A percentile compares a stretch with the other conserved stretches of the same genome.
Evolutionary conservation across 2,113 vertebrate genomes (phyloP).

Genomic region (Sturnus vulgaris): DNA sequence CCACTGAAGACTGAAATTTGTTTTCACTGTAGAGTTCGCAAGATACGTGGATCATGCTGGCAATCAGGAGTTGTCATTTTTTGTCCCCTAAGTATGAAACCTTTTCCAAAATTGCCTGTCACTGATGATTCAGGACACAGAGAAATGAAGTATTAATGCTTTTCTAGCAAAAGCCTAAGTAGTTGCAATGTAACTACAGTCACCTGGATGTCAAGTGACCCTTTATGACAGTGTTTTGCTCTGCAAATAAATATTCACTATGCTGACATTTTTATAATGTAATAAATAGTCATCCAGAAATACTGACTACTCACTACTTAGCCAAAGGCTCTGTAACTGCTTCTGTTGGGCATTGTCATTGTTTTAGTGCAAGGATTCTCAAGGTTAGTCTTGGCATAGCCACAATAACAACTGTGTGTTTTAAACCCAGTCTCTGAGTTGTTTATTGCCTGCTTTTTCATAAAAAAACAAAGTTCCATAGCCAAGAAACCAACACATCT

Average conservation of each 20-base stretch:
- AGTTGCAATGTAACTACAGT: not conserved
- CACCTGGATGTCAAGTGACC: not conserved
- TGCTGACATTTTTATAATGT: not conserved
- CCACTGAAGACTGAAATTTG: not conserved
- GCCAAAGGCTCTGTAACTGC: not conserved
- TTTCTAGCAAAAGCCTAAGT: not conserved
- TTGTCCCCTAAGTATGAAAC: not conserved
- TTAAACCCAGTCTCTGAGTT: not conserved
- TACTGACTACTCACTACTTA: not conserved
- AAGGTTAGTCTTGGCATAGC: not conserved
- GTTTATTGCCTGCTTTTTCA: not conserved
- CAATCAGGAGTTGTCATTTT: not conserved
- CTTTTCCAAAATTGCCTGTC: not conserved
- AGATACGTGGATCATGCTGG: not conserved
- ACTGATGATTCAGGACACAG: not conserved
- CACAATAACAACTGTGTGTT: not conserved
- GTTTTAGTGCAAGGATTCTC: not conserved
- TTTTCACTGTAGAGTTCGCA: not conserved
- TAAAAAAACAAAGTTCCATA: not conserved
- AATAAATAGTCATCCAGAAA: conserved; percentile 1
- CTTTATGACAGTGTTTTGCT: not conserved
- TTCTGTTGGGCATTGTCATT: not conserved
- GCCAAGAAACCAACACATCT: not conserved
- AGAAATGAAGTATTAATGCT: not conserved
- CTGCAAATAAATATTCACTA: not conserved